These are phyloP conservation scores for Balaeniceps rex DNA, from an alignment of 2,113 vertebrate genomes.

Conservation along the genomic window DNA sequence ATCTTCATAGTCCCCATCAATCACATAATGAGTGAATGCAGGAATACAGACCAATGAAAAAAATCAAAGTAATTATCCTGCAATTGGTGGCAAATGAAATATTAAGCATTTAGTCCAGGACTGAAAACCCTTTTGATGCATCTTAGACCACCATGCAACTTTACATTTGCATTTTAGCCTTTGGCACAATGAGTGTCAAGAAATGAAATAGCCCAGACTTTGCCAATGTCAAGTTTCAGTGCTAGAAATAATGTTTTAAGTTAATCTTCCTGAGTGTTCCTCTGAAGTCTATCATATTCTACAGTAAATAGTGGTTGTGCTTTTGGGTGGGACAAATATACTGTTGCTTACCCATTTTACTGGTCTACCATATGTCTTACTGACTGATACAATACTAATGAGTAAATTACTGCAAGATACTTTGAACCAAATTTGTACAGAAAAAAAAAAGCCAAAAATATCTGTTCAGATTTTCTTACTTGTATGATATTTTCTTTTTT, in stretches of 20 bases:
- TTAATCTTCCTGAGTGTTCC: not conserved
- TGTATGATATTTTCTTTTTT: not conserved
- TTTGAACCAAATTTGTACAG: not conserved
- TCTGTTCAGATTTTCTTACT: not conserved
- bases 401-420: not conserved
- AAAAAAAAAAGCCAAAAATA: not conserved
- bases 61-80: not conserved
- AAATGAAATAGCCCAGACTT: not conserved
- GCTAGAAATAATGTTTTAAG: not conserved
- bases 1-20: not conserved
- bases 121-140: not conserved
- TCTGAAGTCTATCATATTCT: not conserved
- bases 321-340: not conserved
- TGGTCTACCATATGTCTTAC: not conserved
- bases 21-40: not conserved
- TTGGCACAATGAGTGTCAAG: not conserved
- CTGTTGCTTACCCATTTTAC: not conserved
- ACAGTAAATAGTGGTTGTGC: not conserved
- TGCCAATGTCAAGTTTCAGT: not conserved
- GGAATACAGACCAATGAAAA: not conserved
- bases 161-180: not conserved
- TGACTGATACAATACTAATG: not conserved
- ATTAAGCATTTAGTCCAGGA: not conserved
- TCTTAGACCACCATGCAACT: not conserved
- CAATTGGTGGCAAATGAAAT: not conserved